Conservation (phyloP, 2,888 invertebrate genomes). For the Sinohyriopsis cumingii region DNA sequence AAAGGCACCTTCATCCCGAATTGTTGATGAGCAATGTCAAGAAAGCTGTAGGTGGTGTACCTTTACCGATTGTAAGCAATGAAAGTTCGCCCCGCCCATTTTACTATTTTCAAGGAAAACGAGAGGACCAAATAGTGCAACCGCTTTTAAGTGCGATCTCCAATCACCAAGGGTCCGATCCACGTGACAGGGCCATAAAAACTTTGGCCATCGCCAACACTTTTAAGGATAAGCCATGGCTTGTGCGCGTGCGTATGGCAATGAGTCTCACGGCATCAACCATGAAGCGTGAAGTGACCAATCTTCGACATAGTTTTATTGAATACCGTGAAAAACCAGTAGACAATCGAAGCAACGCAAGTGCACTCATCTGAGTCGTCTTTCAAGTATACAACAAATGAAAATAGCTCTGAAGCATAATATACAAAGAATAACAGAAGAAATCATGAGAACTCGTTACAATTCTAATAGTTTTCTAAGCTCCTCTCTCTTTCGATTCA, state of each 20-base stretch:
- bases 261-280: conserved; percentile 62
- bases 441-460: no score
- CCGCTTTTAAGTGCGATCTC: conserved; percentile 59
- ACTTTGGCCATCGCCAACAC: conserved; percentile 69
- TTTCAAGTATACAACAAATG: no score
- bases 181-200: conserved; percentile 67
- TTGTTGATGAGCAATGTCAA: conserved; percentile 50
- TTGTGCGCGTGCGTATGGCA: conserved; percentile 68
- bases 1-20: conserved; percentile 36
- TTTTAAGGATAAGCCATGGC: conserved; percentile 70
- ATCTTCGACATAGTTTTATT: conserved; percentile 34
- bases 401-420: no score
- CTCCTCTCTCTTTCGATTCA: no score
- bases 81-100: conserved; percentile 62
- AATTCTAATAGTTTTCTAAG: no score
- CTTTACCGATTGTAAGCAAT: conserved; percentile 61
- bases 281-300: conserved; percentile 52
- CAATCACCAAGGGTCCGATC: conserved; percentile 60
- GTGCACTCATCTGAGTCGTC: no score
- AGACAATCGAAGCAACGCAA: no score
- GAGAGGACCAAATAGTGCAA: conserved; percentile 56
- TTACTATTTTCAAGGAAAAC: conserved; percentile 59
- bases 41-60: conserved; percentile 57
- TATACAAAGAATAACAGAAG: no score
- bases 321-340: conserved; percentile 4